Base-by-base conservation (phyloP, 2,797 vertebrate species). In the Rhinogobio ventralis region DNA sequence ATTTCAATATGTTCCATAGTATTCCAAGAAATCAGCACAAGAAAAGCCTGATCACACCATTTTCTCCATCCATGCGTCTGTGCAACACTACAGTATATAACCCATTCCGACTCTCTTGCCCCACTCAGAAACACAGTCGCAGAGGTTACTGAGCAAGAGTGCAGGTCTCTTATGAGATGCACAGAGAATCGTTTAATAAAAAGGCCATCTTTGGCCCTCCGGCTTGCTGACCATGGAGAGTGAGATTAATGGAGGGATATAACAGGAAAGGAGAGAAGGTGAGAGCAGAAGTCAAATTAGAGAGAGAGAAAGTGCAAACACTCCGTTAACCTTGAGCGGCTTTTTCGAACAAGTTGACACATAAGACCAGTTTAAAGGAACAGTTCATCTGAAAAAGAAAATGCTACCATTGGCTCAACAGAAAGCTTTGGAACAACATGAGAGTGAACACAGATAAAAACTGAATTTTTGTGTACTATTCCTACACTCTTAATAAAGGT, bases 171-270 rank as follows among this genome's bases (percentile, higher is more conserved):
- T 42, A 86, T 81, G 76, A 86, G 81, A 86, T 73, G 84, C 33
- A 76, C 86, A 86, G 90, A 88, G 86, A 86, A 83, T 75, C 69
- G 79, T 87, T 89, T 88, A 80, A 87, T 86, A 86, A 90, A 90
- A 89, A 90, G 91, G 87, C 87, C 84, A 84, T 87, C 82, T 82
- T 77, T 81, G 81, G 84, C 89, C 88, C 88, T 87, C 83, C 82
- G 80, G 89, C 90, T 84, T 67, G 83, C 85, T 88, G 89, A 90
- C 89, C 87, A 77, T 72, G 77, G 82, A 92, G 91, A 89, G 89
- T 5, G 75, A 88, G 84, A 89, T 89, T 86, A 85, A 90, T 81
- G 79, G 68, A 53, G 55, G 72, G 51, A 78, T 81, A 49, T n/a
- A 53, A 74, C 51, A 60, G 66, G 82, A 81, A 71, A 79, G 46